These are phyloP conservation scores for Rhyacichthys aspro DNA, from an alignment of 2,797 vertebrate species.

Conservation along the genomic window DNA sequence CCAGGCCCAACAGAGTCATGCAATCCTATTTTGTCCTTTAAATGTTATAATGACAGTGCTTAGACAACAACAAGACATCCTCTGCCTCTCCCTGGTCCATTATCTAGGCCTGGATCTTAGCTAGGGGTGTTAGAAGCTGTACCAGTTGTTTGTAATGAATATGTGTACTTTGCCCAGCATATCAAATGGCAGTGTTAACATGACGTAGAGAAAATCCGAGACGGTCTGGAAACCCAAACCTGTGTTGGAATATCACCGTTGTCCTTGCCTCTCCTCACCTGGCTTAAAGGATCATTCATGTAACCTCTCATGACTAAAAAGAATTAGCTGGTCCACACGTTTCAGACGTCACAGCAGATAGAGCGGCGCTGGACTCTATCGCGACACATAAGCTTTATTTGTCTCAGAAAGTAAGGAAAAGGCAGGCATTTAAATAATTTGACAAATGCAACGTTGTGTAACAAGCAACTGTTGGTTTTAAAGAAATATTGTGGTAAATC, in stretches of 20 bases:
- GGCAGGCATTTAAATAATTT: slow-evolving; percentile 11
- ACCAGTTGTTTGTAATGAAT: slow-evolving; percentile 82
- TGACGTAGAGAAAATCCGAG: slow-evolving; percentile 76
- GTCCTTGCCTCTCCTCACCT: slow-evolving; percentile 69
- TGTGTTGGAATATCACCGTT: slow-evolving; percentile 69
- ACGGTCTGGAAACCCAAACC: slow-evolving; percentile 72
- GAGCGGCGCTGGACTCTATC: slow-evolving; percentile 12
- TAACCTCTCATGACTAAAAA: slow-evolving; percentile 68
- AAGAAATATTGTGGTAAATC: slow-evolving; percentile 40
- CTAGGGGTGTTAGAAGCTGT: slow-evolving; percentile 77
- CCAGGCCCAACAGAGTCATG: slow-evolving; percentile 62
- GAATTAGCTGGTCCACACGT: slow-evolving; percentile 39
- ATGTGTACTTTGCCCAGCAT: slow-evolving; percentile 69
- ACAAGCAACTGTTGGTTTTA: slow-evolving; percentile 16
- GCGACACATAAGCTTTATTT: background rate
- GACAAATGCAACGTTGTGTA: slow-evolving; percentile 12
- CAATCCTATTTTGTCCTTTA: slow-evolving; percentile 80
- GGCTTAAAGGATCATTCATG: slow-evolving; percentile 70
- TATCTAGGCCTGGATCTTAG: slow-evolving; percentile 73
- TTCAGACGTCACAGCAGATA: slow-evolving; percentile 35
- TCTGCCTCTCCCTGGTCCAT: slow-evolving; percentile 58
- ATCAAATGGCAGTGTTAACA: slow-evolving; percentile 73
- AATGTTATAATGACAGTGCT: slow-evolving; percentile 80
- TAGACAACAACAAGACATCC: slow-evolving; percentile 73
- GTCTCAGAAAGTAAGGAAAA: slow-evolving; percentile 1